A percentile compares a stretch with the other conserved stretches of the same genome.
These are phyloP conservation scores for Xiphophorus maculatus DNA, from an alignment of 2,113 vertebrate species.

Conservation along the genomic window DNA sequence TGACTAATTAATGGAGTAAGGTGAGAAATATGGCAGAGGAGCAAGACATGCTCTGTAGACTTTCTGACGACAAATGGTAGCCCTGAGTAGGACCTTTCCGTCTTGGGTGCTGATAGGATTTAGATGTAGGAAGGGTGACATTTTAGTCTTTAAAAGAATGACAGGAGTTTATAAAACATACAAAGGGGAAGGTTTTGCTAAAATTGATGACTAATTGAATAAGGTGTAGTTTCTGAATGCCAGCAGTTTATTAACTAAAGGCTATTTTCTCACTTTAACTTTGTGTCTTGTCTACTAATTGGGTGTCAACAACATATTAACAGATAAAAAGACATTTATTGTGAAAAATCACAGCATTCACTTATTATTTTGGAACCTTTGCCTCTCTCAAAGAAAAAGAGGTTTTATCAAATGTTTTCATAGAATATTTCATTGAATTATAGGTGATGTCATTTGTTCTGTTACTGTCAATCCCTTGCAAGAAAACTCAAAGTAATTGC, in stretches of 20 bases:
- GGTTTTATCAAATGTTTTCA: background rate
- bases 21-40: conserved; percentile 67
- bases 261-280: conserved; percentile 4
- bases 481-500: background rate
- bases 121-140: conserved; percentile 20
- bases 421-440: background rate
- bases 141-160: conserved; percentile 7
- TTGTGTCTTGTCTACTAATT: conserved; percentile 1
- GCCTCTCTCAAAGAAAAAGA: background rate
- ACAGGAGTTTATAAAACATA: background rate
- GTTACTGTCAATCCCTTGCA: background rate
- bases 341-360: background rate
- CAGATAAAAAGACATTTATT: background rate
- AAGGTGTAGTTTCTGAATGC: background rate
- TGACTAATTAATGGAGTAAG: conserved; percentile 72
- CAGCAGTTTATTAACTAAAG: background rate
- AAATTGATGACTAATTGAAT: background rate
- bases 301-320: conserved; percentile 17
- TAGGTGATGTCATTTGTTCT: background rate
- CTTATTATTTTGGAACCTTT: conserved; percentile 3
- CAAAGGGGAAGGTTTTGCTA: background rate
- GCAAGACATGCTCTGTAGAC: conserved; percentile 43
- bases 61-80: conserved; percentile 23
- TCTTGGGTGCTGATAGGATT: conserved; percentile 20
- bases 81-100: conserved; percentile 44